phyloP scores from a whole-genome alignment of 2,888 invertebrate genomes.

The Polyommatus iphigenia region DNA sequence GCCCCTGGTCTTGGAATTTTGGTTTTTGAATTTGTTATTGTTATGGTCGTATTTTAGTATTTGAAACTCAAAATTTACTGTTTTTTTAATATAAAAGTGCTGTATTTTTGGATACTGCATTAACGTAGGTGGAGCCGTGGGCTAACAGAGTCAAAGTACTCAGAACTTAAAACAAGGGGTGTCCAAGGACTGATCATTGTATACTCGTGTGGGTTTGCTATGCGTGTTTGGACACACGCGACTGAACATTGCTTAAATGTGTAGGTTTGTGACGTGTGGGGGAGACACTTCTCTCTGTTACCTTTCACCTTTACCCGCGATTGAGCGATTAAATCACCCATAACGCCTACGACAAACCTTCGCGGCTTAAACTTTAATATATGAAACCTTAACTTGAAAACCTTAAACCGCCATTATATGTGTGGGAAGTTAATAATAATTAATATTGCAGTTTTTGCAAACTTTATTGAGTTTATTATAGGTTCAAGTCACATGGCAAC shows the following conservation, averaged over 20 bases:
- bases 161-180: neutral
- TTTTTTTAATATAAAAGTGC: too few species aligned
- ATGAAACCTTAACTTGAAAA: neutral
- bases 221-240: neutral
- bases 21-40: too few species aligned
- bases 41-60: too few species aligned
- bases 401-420: neutral
- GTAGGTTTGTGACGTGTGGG: neutral
- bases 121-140: neutral
- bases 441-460: neutral
- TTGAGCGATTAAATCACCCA: neutral
- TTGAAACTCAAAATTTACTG: too few species aligned
- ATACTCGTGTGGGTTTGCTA: neutral
- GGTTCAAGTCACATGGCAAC: too few species aligned
- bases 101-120: neutral
- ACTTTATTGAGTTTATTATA: too few species aligned
- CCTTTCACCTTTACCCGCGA: conserved; percentile 1
- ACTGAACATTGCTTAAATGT: neutral
- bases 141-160: neutral
- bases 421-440: neutral
- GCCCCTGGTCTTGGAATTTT: too few species aligned
- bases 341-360: neutral
- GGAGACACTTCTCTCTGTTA: conserved; percentile 1
- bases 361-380: neutral
- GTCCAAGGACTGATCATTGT: neutral